These are phyloP conservation scores for Solea senegalensis DNA, from an alignment of 2,113 vertebrate genomes.

Conservation along the genomic window DNA sequence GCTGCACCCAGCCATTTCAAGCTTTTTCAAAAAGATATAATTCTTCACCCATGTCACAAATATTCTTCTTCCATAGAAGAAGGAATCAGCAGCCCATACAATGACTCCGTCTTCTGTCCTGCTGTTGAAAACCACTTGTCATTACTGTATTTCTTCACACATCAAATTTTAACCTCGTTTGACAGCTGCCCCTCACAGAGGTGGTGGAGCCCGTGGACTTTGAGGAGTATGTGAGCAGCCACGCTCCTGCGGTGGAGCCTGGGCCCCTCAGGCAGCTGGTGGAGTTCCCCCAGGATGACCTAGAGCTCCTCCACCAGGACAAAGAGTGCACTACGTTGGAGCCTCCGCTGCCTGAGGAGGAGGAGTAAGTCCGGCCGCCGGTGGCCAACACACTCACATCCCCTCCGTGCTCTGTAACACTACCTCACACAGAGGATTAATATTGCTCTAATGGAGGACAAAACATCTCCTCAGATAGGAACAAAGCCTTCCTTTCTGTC, in stretches of 20 bases:
- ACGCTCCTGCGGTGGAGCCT: conserved; percentile 82
- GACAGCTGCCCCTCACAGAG: conserved; percentile 88
- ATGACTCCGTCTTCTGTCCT: too few relatives aligned
- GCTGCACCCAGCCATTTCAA: too few relatives aligned
- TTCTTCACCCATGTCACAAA: too few relatives aligned
- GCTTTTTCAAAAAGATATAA: too few relatives aligned
- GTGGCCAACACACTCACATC: conserved; percentile 19
- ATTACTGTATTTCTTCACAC: background rate
- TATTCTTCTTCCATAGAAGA: too few relatives aligned
- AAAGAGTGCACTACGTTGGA: conserved; percentile 89
- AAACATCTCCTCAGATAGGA: conserved; percentile 36
- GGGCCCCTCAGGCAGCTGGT: conserved; percentile 86
- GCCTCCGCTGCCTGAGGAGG: conserved; percentile 86
- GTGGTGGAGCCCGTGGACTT: conserved; percentile 90
- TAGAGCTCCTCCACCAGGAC: conserved; percentile 85
- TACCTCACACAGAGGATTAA: conserved; percentile 20
- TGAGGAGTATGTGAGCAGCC: conserved; percentile 87
- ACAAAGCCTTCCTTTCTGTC: conserved; percentile 51
- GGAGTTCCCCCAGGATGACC: conserved; percentile 89
- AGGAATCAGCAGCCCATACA: too few relatives aligned
- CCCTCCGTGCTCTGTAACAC: conserved; percentile 12
- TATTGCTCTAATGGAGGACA: conserved; percentile 37
- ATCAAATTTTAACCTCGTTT: conserved; percentile 34
- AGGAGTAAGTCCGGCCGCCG: conserved; percentile 74
- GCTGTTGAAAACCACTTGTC: background rate